These are phyloP conservation scores for Scatophagus argus DNA, from an alignment of 2,113 vertebrate species.

Conservation along the genomic window DNA sequence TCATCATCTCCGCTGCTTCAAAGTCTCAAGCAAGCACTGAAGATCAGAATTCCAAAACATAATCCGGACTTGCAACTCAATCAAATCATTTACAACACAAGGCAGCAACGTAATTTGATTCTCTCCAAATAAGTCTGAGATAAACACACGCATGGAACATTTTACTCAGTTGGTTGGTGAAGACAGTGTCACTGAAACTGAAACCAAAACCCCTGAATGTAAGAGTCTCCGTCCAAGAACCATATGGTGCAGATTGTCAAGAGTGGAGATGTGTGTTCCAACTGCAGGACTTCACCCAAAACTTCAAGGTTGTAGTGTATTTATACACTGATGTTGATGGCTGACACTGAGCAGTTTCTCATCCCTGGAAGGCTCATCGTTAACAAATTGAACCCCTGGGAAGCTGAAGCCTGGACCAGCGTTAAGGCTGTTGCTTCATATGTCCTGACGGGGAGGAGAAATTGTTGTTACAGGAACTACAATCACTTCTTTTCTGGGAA, in stretches of 20 bases:
- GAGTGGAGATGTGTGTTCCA: conserved; percentile 13
- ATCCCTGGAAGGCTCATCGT: conserved; percentile 21
- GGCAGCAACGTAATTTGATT: conserved; percentile 12
- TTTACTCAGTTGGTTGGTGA: conserved; percentile 19
- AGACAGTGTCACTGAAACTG: not conserved
- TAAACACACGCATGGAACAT: not conserved
- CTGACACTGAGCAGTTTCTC: conserved; percentile 11
- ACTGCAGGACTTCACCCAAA: conserved; percentile 6
- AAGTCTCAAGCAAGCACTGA: conserved; percentile 1
- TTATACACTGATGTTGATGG: conserved; percentile 2
- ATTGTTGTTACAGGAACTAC: not conserved
- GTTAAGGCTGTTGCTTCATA: conserved; percentile 4
- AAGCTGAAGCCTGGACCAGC: conserved; percentile 13
- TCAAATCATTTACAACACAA: not conserved
- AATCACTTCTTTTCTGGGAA: conserved; percentile 14
- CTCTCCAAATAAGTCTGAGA: not conserved
- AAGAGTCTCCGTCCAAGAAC: not conserved
- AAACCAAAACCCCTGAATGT: not conserved
- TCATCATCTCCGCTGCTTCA: conserved; percentile 21
- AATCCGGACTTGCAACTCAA: conserved; percentile 11
- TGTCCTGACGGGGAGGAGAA: not conserved
- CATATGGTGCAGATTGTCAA: conserved; percentile 23
- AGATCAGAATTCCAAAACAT: conserved; percentile 9
- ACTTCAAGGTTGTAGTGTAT: conserved; percentile 3
- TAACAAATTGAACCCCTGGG: conserved; percentile 42